phyloP scores from a whole-genome alignment of 2,113 vertebrate species.

The Rhinichthys klamathensis region DNA sequence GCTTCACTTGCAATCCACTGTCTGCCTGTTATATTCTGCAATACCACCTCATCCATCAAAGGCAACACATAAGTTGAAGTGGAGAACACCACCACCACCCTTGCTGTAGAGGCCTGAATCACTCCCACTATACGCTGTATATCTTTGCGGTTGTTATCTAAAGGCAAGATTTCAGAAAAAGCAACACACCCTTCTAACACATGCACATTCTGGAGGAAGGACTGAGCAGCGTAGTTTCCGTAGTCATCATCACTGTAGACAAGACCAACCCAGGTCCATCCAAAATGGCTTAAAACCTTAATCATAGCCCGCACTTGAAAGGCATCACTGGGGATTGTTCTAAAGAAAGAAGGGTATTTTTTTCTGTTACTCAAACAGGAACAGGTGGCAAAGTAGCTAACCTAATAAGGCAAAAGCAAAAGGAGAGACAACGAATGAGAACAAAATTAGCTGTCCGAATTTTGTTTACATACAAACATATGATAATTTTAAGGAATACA shows the following conservation, averaged over 20 bases:
- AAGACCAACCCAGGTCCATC: slow-evolving; percentile 49
- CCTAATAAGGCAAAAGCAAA: slow-evolving; percentile 24
- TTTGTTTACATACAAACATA: not conserved
- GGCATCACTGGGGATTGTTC: slow-evolving; percentile 50
- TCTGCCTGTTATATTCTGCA: slow-evolving; percentile 53
- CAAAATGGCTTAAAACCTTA: slow-evolving; percentile 36
- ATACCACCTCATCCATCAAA: slow-evolving; percentile 61
- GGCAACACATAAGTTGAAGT: slow-evolving; percentile 55
- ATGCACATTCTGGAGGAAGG: not conserved
- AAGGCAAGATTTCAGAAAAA: slow-evolving; percentile 28
- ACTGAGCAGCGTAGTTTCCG: slow-evolving; percentile 26
- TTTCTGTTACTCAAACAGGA: slow-evolving; percentile 23
- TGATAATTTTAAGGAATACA: not conserved
- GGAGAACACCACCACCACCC: slow-evolving; percentile 47
- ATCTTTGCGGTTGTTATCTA: not conserved
- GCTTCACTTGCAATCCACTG: slow-evolving; percentile 51
- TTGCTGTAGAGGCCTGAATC: slow-evolving; percentile 10
- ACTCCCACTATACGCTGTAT: slow-evolving; percentile 9
- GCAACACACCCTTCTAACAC: slow-evolving; percentile 19
- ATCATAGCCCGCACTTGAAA: slow-evolving; percentile 43
- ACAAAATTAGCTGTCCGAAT: not conserved
- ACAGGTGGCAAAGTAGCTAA: slow-evolving; percentile 50
- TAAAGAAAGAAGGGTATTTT: slow-evolving; percentile 48
- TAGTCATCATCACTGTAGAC: slow-evolving; percentile 47
- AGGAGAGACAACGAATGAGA: not conserved